Evolutionary conservation across 2,888 invertebrate genomes (phyloP).

Genomic region (Oxycera nigricornis): DNA sequence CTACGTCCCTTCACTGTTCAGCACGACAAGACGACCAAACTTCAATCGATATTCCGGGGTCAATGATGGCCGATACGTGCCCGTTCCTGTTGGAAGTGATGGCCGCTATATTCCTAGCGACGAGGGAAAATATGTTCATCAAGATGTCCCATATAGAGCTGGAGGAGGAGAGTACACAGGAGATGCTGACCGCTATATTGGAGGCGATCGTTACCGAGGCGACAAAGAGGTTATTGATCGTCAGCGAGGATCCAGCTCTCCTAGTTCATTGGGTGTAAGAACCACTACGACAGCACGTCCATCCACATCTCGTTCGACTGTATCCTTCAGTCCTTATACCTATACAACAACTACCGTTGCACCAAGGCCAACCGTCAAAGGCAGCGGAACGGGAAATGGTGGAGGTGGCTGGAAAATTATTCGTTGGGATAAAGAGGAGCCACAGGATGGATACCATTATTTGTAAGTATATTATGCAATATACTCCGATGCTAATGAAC

Average conservation of each 20-base stretch:
- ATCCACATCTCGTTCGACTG: constrained; percentile 45
- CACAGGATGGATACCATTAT: constrained; percentile 67
- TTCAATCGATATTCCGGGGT: constrained; percentile 58
- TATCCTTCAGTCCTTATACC: constrained; percentile 46
- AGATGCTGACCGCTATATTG: neutral
- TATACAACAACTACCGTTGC: constrained; percentile 38
- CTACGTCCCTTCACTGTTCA: neutral
- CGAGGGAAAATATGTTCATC: constrained; percentile 66
- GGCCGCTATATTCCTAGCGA: constrained; percentile 64
- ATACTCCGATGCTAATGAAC: neutral
- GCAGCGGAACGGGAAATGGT: constrained; percentile 57
- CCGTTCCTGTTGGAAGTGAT: constrained; percentile 48
- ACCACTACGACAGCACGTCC: constrained; percentile 21
- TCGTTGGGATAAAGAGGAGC: constrained; percentile 64
- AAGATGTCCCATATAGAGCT: constrained; percentile 56
- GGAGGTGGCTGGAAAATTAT: constrained; percentile 65
- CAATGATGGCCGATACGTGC: constrained; percentile 57
- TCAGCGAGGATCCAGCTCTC: neutral
- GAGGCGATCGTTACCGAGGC: constrained; percentile 50
- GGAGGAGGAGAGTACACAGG: constrained; percentile 53
- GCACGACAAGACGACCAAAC: constrained; percentile 47
- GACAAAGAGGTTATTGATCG: neutral
- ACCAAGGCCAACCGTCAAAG: constrained; percentile 44
- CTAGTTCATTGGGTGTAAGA: neutral
- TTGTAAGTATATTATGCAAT: constrained; percentile 55